phyloP scores from a whole-genome alignment of 2,888 invertebrate genomes.

The Pollenia griseotomentosa region DNA sequence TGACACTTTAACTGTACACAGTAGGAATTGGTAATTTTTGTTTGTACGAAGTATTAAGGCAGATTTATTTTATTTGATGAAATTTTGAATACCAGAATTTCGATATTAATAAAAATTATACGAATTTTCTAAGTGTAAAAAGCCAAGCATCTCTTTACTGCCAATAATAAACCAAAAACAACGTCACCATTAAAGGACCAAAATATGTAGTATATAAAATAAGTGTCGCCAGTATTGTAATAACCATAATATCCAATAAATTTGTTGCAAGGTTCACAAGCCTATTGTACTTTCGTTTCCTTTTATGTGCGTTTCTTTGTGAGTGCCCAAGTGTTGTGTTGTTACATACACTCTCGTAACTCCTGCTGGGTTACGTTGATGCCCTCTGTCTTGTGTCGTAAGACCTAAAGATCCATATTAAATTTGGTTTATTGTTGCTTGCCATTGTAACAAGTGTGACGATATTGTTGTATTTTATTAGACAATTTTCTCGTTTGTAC shows the following conservation, averaged over 20 bases:
- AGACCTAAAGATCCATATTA: constrained; percentile 57
- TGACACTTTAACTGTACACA: constrained; percentile 39
- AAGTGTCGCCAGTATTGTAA: constrained; percentile 70
- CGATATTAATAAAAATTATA: not conserved
- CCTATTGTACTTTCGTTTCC: constrained; percentile 20
- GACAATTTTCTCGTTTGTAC: constrained; percentile 1
- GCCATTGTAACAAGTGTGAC: constrained; percentile 62
- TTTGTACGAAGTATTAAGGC: not conserved
- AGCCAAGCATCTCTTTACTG: not conserved
- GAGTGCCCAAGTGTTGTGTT: constrained; percentile 26
- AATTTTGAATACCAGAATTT: not conserved
- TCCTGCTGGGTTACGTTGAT: constrained; percentile 40
- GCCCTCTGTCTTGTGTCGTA: constrained; percentile 52
- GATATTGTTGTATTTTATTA: constrained; percentile 38
- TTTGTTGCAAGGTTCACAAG: constrained; percentile 46
- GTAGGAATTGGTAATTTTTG: not conserved
- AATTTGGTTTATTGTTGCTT: constrained; percentile 44
- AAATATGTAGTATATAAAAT: not conserved
- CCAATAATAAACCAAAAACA: not conserved
- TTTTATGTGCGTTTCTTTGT: not conserved
- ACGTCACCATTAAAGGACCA: not conserved
- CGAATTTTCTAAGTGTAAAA: constrained; percentile 31
- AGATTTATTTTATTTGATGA: not conserved
- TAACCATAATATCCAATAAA: constrained; percentile 69
- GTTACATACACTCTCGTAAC: constrained; percentile 10